Percentiles rank a stretch among this genome's conserved stretches.
Evolutionary conservation across 2,888 invertebrate species (phyloP).

Genomic region (Cosmia trapezina): DNA sequence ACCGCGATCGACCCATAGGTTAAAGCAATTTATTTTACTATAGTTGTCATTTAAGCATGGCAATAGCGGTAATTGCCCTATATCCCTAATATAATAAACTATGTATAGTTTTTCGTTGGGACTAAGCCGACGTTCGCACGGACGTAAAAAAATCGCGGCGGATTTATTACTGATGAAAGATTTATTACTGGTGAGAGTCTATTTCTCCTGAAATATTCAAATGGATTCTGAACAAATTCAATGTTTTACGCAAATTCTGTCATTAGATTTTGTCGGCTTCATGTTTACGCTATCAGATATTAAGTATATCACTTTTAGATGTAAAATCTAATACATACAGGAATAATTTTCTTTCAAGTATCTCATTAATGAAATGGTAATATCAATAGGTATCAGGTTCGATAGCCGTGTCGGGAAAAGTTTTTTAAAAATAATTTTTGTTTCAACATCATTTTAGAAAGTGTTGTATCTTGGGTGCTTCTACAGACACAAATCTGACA

Average conservation of each 20-base stretch:
- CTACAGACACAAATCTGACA: background rate
- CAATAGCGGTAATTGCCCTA: too few relatives aligned
- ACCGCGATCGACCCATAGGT: background rate
- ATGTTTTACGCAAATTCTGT: slow-evolving; percentile 15
- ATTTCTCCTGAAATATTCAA: slow-evolving; percentile 25
- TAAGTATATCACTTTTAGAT: too few relatives aligned
- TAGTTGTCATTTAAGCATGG: too few relatives aligned
- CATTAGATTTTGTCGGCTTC: background rate
- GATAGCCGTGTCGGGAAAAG: background rate
- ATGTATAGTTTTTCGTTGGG: too few relatives aligned
- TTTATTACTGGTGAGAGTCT: slow-evolving; percentile 16
- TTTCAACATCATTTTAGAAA: background rate
- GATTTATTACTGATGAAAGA: too few relatives aligned
- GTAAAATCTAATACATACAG: background rate
- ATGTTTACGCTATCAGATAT: slow-evolving; percentile 1
- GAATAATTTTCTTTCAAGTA: background rate
- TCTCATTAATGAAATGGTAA: background rate
- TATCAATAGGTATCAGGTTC: background rate
- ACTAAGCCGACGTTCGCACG: too few relatives aligned
- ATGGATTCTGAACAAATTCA: slow-evolving; percentile 22
- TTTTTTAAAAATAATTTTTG: background rate
- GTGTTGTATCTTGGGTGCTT: background rate
- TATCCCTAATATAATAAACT: too few relatives aligned
- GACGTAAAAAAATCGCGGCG: too few relatives aligned
- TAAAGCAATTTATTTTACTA: background rate